Conservation (phyloP, 2,888 invertebrate species). For the Litoditis marina region DNA sequence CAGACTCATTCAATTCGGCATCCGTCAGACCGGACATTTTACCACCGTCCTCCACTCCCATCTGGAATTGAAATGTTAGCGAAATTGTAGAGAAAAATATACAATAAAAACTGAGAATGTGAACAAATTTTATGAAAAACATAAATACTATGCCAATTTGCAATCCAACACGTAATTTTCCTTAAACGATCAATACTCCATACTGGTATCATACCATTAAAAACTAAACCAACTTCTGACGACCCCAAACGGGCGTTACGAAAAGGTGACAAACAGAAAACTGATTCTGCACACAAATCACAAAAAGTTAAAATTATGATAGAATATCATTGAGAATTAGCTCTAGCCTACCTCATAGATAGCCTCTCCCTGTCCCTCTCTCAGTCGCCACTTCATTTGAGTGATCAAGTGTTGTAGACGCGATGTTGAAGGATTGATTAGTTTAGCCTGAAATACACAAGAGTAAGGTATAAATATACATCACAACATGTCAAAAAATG, state of each 20-base stretch:
- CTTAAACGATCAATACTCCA: too few relatives aligned
- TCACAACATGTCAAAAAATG: too few relatives aligned
- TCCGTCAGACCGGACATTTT: conserved; percentile 78
- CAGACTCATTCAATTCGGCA: conserved; percentile 80
- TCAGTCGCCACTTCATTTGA: conserved; percentile 96
- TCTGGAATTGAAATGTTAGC: conserved; percentile 19
- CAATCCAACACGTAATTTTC: too few relatives aligned
- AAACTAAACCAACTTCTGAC: too few relatives aligned
- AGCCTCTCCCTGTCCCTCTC: conserved; percentile 92
- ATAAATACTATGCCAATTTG: too few relatives aligned
- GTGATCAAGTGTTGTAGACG: conserved; percentile 93
- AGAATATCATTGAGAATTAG: neutral
- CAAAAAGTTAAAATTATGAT: neutral
- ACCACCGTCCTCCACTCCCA: conserved; percentile 60
- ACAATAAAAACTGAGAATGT: too few relatives aligned
- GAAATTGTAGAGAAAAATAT: neutral
- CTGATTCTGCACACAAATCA: too few relatives aligned
- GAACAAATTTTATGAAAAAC: too few relatives aligned
- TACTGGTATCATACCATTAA: too few relatives aligned
- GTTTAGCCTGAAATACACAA: conserved; percentile 71
- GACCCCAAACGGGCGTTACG: too few relatives aligned
- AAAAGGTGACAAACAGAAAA: too few relatives aligned
- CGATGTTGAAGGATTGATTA: conserved; percentile 84
- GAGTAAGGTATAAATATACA: neutral
- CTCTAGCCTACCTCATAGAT: conserved; percentile 74